Percentiles rank a stretch among this genome's conserved stretches.
Evolutionary conservation across 2,113 vertebrate species (phyloP).

Genomic region (Ranitomeya imitator): DNA sequence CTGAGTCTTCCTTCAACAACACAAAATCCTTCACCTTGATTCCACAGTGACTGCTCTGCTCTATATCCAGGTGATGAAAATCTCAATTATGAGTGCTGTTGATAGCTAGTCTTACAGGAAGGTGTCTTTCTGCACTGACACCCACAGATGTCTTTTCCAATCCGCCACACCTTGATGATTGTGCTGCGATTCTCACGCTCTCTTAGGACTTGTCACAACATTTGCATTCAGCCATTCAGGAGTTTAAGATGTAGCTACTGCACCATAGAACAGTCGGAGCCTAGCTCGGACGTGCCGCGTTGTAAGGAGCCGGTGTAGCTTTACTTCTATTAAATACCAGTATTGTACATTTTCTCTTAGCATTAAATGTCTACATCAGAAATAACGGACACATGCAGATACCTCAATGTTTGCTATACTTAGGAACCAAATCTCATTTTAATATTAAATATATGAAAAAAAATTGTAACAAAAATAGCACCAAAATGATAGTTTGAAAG

Average conservation of each 20-base stretch:
- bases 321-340: neutral
- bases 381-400: neutral
- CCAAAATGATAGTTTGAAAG: no score
- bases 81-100: constrained; percentile 54
- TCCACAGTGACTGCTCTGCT: constrained; percentile 40
- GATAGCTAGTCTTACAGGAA: constrained; percentile 45
- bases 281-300: neutral
- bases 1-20: constrained; percentile 50
- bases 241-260: neutral
- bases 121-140: constrained; percentile 24
- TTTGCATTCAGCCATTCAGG: constrained; percentile 30
- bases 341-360: neutral
- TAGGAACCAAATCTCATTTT: no score
- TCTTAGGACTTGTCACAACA: constrained; percentile 36
- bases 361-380: neutral
- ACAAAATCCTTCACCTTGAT: constrained; percentile 54
- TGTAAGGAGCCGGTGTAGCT: neutral
- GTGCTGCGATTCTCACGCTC: constrained; percentile 8
- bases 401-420: neutral
- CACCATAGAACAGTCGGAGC: neutral
- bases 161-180: constrained; percentile 31
- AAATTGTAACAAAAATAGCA: no score
- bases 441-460: no score
- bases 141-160: constrained; percentile 39
- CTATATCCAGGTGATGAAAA: constrained; percentile 55